Percentiles rank a stretch among this genome's conserved stretches.
Conservation (phyloP, 2,797 vertebrate species). For the Sylvilagus floridanus region DNA sequence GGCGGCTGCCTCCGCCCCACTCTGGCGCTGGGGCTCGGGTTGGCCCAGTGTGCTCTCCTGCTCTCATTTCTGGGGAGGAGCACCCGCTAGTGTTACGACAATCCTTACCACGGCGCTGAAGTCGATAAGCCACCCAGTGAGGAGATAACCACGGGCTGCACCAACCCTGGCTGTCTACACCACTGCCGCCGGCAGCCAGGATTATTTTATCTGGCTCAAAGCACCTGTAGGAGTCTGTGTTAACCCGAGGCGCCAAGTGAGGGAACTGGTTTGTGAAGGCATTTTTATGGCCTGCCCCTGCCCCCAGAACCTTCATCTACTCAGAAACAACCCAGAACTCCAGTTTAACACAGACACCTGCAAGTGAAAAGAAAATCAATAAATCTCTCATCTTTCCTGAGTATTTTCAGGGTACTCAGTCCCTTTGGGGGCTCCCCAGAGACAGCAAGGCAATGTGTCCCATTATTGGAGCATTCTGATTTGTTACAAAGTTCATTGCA, state of each 20-base stretch:
- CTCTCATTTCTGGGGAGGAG: not conserved
- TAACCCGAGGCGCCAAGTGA: not conserved
- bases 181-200: not conserved
- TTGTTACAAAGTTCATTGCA: not conserved
- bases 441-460: not conserved
- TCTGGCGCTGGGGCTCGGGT: not conserved
- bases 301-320: conserved; percentile 1
- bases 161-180: conserved; percentile 25
- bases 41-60: not conserved
- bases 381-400: not conserved
- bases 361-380: conserved; percentile 8
- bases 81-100: conserved; percentile 54
- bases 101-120: conserved; percentile 34
- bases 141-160: conserved; percentile 43
- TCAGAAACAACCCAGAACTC: conserved; percentile 53
- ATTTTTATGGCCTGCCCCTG: conserved; percentile 18
- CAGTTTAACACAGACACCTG: conserved; percentile 46
- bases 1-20: accelerated
- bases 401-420: not conserved
- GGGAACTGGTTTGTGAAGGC: conserved; percentile 43
- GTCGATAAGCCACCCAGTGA: not conserved
- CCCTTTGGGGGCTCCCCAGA: not conserved
- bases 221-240: not conserved
- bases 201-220: conserved; percentile 51
- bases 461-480: not conserved